These are phyloP conservation scores for Dinomys branickii DNA, from an alignment of 2,113 vertebrate genomes.

Conservation along the genomic window DNA sequence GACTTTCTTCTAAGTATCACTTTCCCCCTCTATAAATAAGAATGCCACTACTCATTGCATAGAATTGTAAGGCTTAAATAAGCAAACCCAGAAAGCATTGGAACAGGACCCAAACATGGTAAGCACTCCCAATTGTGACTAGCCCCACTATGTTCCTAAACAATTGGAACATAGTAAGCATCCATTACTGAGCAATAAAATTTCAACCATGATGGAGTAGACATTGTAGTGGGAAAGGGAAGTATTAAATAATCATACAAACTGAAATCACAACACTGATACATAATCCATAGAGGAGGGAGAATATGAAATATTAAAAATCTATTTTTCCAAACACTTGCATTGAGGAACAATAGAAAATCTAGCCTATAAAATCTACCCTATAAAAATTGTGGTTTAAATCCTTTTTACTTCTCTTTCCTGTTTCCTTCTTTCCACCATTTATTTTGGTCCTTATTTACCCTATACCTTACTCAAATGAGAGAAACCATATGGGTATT, in stretches of 20 bases:
- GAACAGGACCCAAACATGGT: background rate
- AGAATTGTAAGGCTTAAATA: background rate
- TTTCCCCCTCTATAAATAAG: background rate
- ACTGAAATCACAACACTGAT: background rate
- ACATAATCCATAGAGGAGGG: rapidly evolving
- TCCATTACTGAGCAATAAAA: background rate
- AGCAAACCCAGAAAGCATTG: rapidly evolving
- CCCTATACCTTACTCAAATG: background rate
- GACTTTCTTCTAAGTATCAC: background rate
- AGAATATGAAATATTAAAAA: background rate
- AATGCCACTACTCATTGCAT: rapidly evolving
- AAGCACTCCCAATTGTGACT: rapidly evolving
- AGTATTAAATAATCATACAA: background rate
- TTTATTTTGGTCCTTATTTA: background rate
- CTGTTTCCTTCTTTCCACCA: background rate
- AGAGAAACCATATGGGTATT: background rate
- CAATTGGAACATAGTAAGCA: too few species aligned
- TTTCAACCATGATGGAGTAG: background rate
- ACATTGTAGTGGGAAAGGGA: background rate
- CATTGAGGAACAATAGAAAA: background rate
- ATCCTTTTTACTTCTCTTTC: background rate
- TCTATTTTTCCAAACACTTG: background rate
- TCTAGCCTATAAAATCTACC: background rate
- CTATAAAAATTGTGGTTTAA: background rate
- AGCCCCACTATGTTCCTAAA: background rate